Conservation (phyloP, 2,888 invertebrate species). For the Galerucella pusilla region DNA sequence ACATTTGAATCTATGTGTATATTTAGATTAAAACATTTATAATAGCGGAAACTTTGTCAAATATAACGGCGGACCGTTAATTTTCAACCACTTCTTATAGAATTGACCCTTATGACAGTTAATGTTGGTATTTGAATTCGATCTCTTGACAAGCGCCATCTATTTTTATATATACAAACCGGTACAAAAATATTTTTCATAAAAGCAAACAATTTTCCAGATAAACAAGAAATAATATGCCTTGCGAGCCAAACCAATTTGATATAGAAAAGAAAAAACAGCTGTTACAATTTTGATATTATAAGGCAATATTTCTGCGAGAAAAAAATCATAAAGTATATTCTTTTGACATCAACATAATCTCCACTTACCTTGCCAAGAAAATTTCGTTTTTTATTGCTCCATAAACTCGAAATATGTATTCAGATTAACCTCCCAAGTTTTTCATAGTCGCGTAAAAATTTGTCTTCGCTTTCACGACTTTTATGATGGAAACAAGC, state of each 20-base stretch:
- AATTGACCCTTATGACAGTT: no score
- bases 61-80: no score
- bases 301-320: constrained; percentile 32
- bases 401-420: constrained; percentile 48
- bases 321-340: constrained; percentile 49
- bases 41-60: no score
- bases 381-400: constrained; percentile 44
- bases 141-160: no score
- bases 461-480: constrained; percentile 27
- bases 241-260: neutral
- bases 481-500: constrained; percentile 26
- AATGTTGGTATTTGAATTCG: no score
- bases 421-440: constrained; percentile 47
- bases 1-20: no score
- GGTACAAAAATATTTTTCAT: no score
- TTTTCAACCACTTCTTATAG: no score
- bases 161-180: no score
- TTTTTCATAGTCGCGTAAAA: constrained; percentile 33
- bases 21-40: no score
- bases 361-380: constrained; percentile 49
- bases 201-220: neutral
- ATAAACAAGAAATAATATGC: neutral
- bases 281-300: constrained; percentile 30
- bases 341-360: constrained; percentile 48
- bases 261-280: constrained; percentile 22